phyloP scores from a whole-genome alignment of 23 tunicate genomes.

The Diplosoma virens region DNA sequence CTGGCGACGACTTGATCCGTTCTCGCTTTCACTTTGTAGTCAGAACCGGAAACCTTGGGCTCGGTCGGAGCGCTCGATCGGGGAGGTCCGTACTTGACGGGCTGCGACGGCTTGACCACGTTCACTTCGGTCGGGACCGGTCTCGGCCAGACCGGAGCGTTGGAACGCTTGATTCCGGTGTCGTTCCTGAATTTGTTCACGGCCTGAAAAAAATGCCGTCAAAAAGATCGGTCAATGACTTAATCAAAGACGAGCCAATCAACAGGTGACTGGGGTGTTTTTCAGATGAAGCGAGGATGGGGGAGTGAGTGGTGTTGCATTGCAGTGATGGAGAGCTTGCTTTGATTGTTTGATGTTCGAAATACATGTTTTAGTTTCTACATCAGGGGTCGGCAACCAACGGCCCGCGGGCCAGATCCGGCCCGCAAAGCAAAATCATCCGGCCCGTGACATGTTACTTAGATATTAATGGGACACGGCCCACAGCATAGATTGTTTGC shows the following conservation, averaged over 20 bases:
- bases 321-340: too few relatives aligned
- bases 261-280: background rate
- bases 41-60: background rate
- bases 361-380: too few relatives aligned
- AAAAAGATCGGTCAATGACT: too few relatives aligned
- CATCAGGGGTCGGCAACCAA: too few relatives aligned
- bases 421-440: too few relatives aligned
- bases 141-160: slow-evolving; percentile 92
- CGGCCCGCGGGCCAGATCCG: too few relatives aligned
- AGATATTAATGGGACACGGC: too few relatives aligned
- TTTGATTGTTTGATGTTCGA: too few relatives aligned
- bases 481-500: too few relatives aligned
- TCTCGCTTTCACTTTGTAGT: slow-evolving; percentile 68
- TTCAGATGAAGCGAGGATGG: background rate
- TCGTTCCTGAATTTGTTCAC: slow-evolving; percentile 77
- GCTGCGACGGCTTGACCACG: slow-evolving; percentile 27
- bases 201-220: slow-evolving; percentile 66
- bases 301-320: too few relatives aligned
- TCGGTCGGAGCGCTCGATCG: background rate
- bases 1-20: slow-evolving; percentile 43
- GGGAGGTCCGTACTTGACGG: slow-evolving; percentile 78
- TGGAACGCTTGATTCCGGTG: slow-evolving; percentile 76
- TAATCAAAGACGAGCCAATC: too few relatives aligned
- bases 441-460: too few relatives aligned
- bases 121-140: slow-evolving; percentile 69